Percentiles rank a stretch among this genome's conserved stretches.
Evolutionary conservation across 2,888 invertebrate genomes (phyloP).

Genomic region (Masnerella sp.): DNA sequence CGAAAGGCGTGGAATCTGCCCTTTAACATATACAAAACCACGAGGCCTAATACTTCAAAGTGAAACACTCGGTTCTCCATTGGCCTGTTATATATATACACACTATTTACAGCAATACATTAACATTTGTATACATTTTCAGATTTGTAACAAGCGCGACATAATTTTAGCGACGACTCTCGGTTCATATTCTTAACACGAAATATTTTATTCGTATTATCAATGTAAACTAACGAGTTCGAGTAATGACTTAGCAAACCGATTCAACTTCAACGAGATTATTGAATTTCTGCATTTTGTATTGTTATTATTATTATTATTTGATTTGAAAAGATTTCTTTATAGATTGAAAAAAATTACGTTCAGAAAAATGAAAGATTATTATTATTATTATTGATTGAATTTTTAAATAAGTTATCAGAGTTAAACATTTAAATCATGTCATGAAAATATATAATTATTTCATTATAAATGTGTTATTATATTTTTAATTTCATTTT

Average conservation of each 20-base stretch:
- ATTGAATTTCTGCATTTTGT: no score
- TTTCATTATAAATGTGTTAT: no score
- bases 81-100: slow-evolving; percentile 43
- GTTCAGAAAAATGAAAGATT: no score
- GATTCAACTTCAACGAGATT: no score
- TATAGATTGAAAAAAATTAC: no score
- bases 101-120: slow-evolving; percentile 50
- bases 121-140: slow-evolving; percentile 49
- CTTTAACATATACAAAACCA: slow-evolving; percentile 63
- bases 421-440: no score
- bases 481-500: no score
- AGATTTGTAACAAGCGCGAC: slow-evolving; percentile 35
- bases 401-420: no score
- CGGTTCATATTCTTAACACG: slow-evolving; percentile 44
- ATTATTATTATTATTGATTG: no score
- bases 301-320: no score
- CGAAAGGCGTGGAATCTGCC: slow-evolving; percentile 74
- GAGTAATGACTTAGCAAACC: not conserved
- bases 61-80: slow-evolving; percentile 30
- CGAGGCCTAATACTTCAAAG: slow-evolving; percentile 42
- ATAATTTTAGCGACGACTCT: slow-evolving; percentile 36
- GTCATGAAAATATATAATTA: no score
- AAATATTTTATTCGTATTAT: slow-evolving; percentile 33
- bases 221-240: slow-evolving; percentile 18
- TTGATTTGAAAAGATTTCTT: no score